These are phyloP conservation scores for Mellivora capensis DNA, from an alignment of 2,113 vertebrate species.

Conservation along the genomic window DNA sequence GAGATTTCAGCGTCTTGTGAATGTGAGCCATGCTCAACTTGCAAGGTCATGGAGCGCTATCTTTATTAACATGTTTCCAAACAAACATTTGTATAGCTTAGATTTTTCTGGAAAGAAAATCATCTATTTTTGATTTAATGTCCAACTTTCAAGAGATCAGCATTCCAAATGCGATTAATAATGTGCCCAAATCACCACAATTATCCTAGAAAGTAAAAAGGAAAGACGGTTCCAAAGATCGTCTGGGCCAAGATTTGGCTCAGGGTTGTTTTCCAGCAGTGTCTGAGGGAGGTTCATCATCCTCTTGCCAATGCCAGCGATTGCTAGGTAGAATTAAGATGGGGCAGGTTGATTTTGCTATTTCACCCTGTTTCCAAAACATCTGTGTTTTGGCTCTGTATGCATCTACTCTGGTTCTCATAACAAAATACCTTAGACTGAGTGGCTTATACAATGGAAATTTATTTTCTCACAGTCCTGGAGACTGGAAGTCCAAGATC, in stretches of 20 bases:
- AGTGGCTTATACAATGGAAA: not conserved
- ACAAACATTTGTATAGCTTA: conserved; percentile 11
- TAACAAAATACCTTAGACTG: not conserved
- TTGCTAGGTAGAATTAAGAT: not conserved
- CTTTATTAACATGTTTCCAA: conserved; percentile 55
- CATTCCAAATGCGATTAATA: conserved; percentile 47
- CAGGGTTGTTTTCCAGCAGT: not conserved
- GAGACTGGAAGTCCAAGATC: not conserved
- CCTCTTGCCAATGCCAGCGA: not conserved
- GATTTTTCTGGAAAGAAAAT: conserved; percentile 55
- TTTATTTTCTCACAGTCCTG: not conserved
- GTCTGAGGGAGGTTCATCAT: not conserved
- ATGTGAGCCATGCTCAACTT: not conserved
- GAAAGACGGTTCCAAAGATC: not conserved
- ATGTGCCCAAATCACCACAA: conserved; percentile 21
- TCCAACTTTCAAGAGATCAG: conserved; percentile 45
- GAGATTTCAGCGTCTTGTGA: not conserved
- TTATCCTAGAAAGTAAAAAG: conserved; percentile 57
- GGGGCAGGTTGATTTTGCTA: not conserved
- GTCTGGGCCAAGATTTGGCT: conserved; percentile 33
- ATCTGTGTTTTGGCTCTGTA: not conserved
- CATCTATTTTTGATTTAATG: conserved; percentile 52
- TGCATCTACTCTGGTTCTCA: not conserved
- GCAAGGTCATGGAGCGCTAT: not conserved
- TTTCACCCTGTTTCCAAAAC: not conserved